Base-by-base conservation (phyloP, 2,888 invertebrate species). In the Maniola hyperantus region DNA sequence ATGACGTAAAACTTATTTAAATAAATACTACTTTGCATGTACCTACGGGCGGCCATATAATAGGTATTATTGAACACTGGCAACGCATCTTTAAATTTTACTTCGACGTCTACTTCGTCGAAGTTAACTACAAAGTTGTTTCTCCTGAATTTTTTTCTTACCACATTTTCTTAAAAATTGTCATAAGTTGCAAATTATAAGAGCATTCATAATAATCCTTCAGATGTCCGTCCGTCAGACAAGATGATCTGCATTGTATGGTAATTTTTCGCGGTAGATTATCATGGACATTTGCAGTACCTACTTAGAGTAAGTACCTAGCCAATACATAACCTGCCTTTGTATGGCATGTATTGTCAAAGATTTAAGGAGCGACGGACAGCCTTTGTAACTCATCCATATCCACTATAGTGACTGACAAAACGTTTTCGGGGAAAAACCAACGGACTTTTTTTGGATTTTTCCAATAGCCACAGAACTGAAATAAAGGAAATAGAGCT, bases 291-390 rank as follows among this genome's bases (percentile, higher is more conserved):
- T n/a, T n/a, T 46, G 5, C 26, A 26, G 20, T 51, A 53, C 11
- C 1, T 53, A 26, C 26, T 7, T 11, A 20, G 5, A 20, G 50
- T 26, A 36, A 5, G 55, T 55, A 10, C 36, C 36, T 15, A 42
- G 26, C 26, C 13, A 55, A 10, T 10, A 5, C 8, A 39, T 20
- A 11, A 20, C 42, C 54, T n/a, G 5, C 36, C 20, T n/a, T 57
- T 57, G 42, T 57, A 20, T 57, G 42, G 5, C 57, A 42, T 20
- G 57, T 20, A 57, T 57, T 57, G 57, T 57, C 42, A 20, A 42
- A 57, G 57, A 57, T 42, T 55, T 57, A 26, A 26, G 10, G 42
- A 57, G 57, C 20, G 13, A 39, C 57, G 10, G 15, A 39, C 15
- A 42, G 42, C 39, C 57, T 20, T 57, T 57, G 42, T 20, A 57